Conservation (phyloP, 2,113 vertebrate genomes). For the Neotoma lepida region DNA sequence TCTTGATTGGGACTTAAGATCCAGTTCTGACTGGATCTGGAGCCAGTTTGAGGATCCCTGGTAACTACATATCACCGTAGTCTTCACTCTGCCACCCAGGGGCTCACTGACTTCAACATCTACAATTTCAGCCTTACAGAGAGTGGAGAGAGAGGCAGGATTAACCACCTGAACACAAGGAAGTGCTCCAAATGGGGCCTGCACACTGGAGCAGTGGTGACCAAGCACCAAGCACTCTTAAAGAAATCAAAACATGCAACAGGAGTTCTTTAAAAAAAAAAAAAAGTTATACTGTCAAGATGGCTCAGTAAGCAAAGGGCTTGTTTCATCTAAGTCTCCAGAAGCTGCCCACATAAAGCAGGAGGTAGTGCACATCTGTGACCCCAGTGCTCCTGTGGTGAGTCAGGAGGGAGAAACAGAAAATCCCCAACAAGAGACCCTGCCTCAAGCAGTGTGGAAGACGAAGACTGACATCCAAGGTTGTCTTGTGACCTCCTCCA, state of each 20-base stretch:
- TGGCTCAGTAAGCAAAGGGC: not conserved
- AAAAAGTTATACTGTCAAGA: too few relatives aligned
- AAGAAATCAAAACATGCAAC: slow-evolving; percentile 35
- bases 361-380: not conserved
- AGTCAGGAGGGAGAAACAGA: not conserved
- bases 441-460: not conserved
- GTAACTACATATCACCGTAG: not conserved
- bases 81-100: not conserved
- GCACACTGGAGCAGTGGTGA: not conserved
- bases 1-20: not conserved
- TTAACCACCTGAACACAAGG: not conserved
- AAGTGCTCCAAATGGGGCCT: not conserved
- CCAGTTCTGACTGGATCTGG: not conserved
- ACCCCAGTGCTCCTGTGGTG: not conserved
- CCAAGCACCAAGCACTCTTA: not conserved
- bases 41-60: not conserved
- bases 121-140: not conserved
- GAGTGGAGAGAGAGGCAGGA: not conserved
- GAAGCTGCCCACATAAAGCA: not conserved
- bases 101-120: not conserved
- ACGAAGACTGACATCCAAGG: not conserved
- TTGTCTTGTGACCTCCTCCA: not conserved
- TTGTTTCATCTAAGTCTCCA: not conserved
- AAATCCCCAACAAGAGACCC: not conserved
- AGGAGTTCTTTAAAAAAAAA: not conserved